A percentile compares a stretch with the other conserved stretches of the same genome.
These are phyloP conservation scores for Melieria picta DNA, from an alignment of 2,888 invertebrate genomes.

Conservation along the genomic window DNA sequence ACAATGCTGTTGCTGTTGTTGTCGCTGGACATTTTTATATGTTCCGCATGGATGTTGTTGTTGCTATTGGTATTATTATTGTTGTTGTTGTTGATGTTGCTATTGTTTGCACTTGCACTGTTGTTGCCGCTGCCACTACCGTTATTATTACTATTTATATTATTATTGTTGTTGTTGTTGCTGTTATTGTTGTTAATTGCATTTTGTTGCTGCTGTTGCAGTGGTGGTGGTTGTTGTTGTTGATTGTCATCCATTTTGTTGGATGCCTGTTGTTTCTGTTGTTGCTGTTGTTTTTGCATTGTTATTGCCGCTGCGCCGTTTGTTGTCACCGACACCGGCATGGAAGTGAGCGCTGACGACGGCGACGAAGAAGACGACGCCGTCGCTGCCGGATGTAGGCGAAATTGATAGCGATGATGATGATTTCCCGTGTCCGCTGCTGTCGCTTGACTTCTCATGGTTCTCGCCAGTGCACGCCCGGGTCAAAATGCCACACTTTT, in stretches of 20 bases:
- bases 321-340: no score
- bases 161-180: constrained; percentile 29
- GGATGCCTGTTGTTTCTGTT: constrained; percentile 27
- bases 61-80: constrained; percentile 40
- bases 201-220: constrained; percentile 34
- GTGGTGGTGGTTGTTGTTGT: constrained; percentile 30
- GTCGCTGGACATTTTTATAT: constrained; percentile 18
- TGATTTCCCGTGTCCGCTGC: no score
- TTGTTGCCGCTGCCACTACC: constrained; percentile 41
- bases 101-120: constrained; percentile 34
- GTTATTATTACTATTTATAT: constrained; percentile 41
- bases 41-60: constrained; percentile 43
- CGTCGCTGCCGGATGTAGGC: constrained; percentile 3
- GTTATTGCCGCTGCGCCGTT: constrained; percentile 3
- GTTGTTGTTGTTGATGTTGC: constrained; percentile 45
- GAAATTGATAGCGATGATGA: background rate
- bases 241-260: constrained; percentile 21
- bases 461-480: no score
- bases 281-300: constrained; percentile 39
- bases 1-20: constrained; percentile 30
- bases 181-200: constrained; percentile 28
- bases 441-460: no score
- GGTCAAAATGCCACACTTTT: no score
- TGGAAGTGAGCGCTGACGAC: constrained; percentile 9
- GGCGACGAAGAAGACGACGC: constrained; percentile 24